Base-by-base conservation (phyloP, 37 sponge, comb jelly and placozoan species). In the Amphimedon queenslandica region DNA sequence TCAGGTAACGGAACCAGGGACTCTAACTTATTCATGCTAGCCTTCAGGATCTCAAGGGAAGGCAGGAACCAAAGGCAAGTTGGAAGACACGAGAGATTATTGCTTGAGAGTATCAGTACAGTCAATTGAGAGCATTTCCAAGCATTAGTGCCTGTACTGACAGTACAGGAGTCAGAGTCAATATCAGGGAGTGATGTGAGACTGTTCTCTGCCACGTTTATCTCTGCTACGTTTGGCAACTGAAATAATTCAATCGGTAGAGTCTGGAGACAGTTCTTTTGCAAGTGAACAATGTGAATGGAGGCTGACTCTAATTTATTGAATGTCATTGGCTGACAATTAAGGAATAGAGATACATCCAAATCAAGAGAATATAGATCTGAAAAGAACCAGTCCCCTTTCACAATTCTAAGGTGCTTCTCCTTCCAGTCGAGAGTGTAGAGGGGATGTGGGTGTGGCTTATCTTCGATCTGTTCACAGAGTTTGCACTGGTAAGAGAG, bases 221-320 rank as follows among this genome's bases (percentile, higher is more conserved):
- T 65, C 31, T 65, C 27, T 2, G 5, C 21, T 24, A 89, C 67
- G 63, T 89, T 69, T 10, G 66, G 66, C 11, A 89, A 76, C 11
- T 70, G 71, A 39, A 89, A 83, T 1, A 89, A 36, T 25, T 74
- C 73, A 0, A 83, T 20, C 2, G 89, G 89, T 1, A 89, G 37
- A 1, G 36, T 27, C 11, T 11, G 37, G 23, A 89, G 80, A 2
- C 18, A 16, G 55, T 89, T 89, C 24, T 69, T 61, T 25, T 74
- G 39, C 35, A 89, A 53, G 3, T 80, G 32, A 3, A 89, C 69
- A 1, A 34, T 63, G 2, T 37, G 42, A 28, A 89, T 39, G 11
- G 58, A 35, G 31, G 43, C 53, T 16, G 24, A 69, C 55, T 75
- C 25, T 1, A 29, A 3, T 11, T 31, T 58, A 28, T 27, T n/a